Evolutionary conservation across 2,888 invertebrate genomes (phyloP).

Genomic region (Adelognathus sp.): DNA sequence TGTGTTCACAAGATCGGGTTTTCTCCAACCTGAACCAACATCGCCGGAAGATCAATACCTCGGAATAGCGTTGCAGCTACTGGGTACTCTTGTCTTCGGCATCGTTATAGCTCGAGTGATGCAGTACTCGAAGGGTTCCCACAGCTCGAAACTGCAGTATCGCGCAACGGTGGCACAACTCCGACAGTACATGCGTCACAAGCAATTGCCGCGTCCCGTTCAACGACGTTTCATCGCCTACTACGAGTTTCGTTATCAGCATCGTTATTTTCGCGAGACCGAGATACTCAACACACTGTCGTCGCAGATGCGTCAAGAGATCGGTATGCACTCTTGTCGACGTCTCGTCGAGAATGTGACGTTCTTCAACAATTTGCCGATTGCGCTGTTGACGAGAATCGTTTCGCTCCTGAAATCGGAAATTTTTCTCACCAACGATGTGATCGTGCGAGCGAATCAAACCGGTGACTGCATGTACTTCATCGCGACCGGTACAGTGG

Average conservation of each 20-base stretch:
- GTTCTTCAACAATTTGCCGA: slow-evolving; percentile 82
- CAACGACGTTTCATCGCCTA: slow-evolving; percentile 73
- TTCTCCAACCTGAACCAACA: slow-evolving; percentile 63
- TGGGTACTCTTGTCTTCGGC: slow-evolving; percentile 69
- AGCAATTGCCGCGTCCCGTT: slow-evolving; percentile 70
- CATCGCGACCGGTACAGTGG: slow-evolving; percentile 83
- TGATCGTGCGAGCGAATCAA: slow-evolving; percentile 82
- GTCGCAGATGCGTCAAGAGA: slow-evolving; percentile 80
- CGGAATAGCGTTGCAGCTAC: slow-evolving; percentile 64
- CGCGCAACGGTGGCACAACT: slow-evolving; percentile 72
- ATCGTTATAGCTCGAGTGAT: slow-evolving; percentile 70
- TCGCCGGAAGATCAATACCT: slow-evolving; percentile 72
- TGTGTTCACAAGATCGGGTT: slow-evolving; percentile 73
- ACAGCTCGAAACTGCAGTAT: slow-evolving; percentile 74
- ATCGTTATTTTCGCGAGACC: slow-evolving; percentile 72
- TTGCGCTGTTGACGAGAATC: slow-evolving; percentile 81
- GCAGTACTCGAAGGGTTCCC: slow-evolving; percentile 71
- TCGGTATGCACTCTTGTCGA: slow-evolving; percentile 83
- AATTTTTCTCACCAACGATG: slow-evolving; percentile 83
- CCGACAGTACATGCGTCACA: slow-evolving; percentile 76
- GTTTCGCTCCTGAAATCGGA: slow-evolving; percentile 82
- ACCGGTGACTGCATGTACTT: slow-evolving; percentile 84
- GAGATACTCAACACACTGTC: slow-evolving; percentile 76
- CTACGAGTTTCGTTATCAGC: slow-evolving; percentile 76
- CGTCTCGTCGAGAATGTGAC: slow-evolving; percentile 83